These are phyloP conservation scores for Dicycla oo DNA, from an alignment of 2,888 invertebrate species.

Conservation along the genomic window DNA sequence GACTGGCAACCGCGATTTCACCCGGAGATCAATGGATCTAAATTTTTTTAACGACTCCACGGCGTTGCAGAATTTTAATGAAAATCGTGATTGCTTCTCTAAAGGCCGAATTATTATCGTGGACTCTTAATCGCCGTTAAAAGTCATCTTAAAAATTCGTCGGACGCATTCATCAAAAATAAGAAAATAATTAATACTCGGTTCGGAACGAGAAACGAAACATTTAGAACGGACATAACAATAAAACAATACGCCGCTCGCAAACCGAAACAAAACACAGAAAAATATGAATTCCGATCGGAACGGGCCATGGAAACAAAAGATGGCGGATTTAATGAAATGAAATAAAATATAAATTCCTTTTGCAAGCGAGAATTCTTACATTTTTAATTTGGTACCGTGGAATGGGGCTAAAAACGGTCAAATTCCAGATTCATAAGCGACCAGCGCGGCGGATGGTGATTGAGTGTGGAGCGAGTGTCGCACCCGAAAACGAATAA, in stretches of 20 bases:
- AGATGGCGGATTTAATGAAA: conserved; percentile 90
- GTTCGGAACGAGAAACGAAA: conserved; percentile 81
- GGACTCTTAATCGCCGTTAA: conserved; percentile 78
- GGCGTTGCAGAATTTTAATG: conserved; percentile 75
- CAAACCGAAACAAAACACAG: conserved; percentile 89
- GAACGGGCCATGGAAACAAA: conserved; percentile 87
- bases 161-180: conserved; percentile 86
- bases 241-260: conserved; percentile 88
- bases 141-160: conserved; percentile 77
- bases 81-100: conserved; percentile 81
- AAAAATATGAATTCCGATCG: conserved; percentile 91
- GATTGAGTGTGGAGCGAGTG: conserved; percentile 70
- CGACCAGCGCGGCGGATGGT: conserved; percentile 64
- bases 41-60: conserved; percentile 45
- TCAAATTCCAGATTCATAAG: conserved; percentile 86
- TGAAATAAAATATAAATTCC: conserved; percentile 90
- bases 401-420: conserved; percentile 87
- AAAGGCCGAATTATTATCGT: conserved; percentile 78
- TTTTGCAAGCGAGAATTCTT: conserved; percentile 89
- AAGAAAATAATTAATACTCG: conserved; percentile 90
- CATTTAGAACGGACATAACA: conserved; percentile 85
- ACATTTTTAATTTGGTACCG: conserved; percentile 89
- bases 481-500: conserved; percentile 69
- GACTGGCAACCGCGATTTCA: conserved; percentile 81
- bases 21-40: conserved; percentile 69